Evolutionary conservation across 1,140 invertebrate genomes (phyloP).

Genomic region (Scaptomyza pallida): DNA sequence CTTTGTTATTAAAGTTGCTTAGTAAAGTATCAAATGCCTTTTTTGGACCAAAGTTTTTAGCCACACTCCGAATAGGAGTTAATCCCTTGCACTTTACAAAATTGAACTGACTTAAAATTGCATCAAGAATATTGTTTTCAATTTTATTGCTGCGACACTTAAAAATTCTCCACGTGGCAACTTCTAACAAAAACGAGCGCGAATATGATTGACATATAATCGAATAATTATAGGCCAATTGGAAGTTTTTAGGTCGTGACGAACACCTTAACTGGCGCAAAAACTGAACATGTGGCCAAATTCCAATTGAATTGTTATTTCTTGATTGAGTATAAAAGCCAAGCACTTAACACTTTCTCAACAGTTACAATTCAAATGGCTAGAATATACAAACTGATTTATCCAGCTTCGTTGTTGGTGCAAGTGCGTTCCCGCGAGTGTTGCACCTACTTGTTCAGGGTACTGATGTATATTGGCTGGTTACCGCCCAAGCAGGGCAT

Average conservation of each 20-base stretch:
- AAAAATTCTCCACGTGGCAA: not conserved
- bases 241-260: not conserved
- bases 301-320: not conserved
- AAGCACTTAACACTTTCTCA: not conserved
- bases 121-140: no score
- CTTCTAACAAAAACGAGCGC: not conserved
- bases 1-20: no score
- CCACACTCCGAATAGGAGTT: no score
- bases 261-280: not conserved
- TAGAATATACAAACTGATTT: not conserved
- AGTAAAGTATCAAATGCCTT: no score
- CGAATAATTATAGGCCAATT: slow-evolving; percentile 6
- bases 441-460: slow-evolving; percentile 2
- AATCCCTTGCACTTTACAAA: no score
- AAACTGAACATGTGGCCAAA: not conserved
- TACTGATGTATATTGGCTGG: slow-evolving; percentile 1
- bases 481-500: slow-evolving; percentile 5
- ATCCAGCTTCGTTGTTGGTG: not conserved
- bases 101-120: no score
- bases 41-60: no score
- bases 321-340: not conserved
- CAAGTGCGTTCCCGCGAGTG: not conserved
- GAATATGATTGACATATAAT: not conserved
- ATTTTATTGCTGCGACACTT: no score
- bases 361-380: not conserved